Evolutionary conservation across 2,888 invertebrate genomes (phyloP).

Genomic region (Lymantria monacha): DNA sequence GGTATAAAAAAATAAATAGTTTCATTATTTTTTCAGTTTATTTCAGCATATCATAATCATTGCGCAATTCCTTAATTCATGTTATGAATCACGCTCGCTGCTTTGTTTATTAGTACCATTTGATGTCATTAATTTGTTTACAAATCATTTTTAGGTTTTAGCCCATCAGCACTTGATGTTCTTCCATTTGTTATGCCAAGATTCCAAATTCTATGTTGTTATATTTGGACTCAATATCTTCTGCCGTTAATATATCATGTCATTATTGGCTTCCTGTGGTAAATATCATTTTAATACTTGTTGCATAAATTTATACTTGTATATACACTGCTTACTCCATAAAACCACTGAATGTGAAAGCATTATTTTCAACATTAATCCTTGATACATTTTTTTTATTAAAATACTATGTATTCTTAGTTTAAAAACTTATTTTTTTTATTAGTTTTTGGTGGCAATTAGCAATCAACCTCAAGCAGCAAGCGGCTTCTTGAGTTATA

Average conservation of each 20-base stretch:
- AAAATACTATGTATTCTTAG: too few species aligned
- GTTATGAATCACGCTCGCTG: neutral
- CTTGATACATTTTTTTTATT: too few species aligned
- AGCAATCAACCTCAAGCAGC: too few species aligned
- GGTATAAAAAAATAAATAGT: conserved; percentile 42
- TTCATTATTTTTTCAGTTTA: conserved; percentile 19
- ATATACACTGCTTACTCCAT: too few species aligned
- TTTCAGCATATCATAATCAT: conserved; percentile 34
- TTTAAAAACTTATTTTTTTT: too few species aligned
- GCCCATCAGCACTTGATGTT: conserved; percentile 27
- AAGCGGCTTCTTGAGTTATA: too few species aligned
- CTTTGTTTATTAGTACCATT: neutral
- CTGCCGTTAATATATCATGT: conserved; percentile 58
- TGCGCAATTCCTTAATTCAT: conserved; percentile 51
- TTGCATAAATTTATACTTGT: neutral
- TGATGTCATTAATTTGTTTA: conserved; percentile 16
- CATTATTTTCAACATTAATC: too few species aligned
- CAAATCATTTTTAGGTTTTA: conserved; percentile 41
- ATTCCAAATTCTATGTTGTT: conserved; percentile 46
- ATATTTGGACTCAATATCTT: conserved; percentile 54
- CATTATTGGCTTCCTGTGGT: conserved; percentile 59
- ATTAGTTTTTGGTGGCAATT: too few species aligned
- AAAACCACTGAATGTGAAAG: too few species aligned
- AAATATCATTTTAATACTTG: conserved; percentile 31
- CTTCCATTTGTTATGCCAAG: conserved; percentile 47